Evolutionary conservation across 2,113 vertebrate genomes (phyloP).

Genomic region (Trichechus manatus): DNA sequence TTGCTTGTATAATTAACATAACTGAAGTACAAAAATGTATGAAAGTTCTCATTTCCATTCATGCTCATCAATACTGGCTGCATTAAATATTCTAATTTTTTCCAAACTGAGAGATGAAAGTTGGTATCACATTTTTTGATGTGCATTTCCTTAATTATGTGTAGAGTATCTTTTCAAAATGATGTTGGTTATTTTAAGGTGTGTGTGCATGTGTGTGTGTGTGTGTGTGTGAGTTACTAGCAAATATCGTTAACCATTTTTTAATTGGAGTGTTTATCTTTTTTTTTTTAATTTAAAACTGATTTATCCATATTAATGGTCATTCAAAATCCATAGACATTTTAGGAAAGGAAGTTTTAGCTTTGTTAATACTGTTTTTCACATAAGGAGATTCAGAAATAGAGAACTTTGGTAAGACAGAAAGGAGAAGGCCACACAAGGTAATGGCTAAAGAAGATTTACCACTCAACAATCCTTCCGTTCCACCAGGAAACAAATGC

Average conservation of each 20-base stretch:
- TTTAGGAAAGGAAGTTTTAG: neutral
- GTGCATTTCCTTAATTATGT: neutral
- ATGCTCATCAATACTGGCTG: neutral
- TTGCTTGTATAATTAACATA: neutral
- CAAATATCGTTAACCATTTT: neutral
- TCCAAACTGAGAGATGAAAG: neutral
- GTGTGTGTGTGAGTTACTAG: neutral
- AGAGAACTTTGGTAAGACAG: neutral
- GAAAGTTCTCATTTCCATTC: neutral
- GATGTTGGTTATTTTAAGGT: neutral
- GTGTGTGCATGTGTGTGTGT: neutral
- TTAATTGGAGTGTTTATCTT: neutral
- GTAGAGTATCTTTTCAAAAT: neutral
- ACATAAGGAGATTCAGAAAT: neutral
- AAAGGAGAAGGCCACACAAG: neutral
- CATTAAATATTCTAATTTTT: neutral
- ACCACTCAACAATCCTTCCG: neutral
- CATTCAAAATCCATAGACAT: neutral
- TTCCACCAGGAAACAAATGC: neutral
- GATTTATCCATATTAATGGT: neutral
- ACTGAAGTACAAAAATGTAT: neutral
- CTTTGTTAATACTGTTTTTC: conserved; percentile 19
- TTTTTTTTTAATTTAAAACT: neutral
- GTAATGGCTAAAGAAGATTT: neutral
- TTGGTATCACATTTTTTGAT: neutral